Evolutionary conservation across 2,888 invertebrate species (phyloP).

Genomic region (Agriopis aurantiaria): DNA sequence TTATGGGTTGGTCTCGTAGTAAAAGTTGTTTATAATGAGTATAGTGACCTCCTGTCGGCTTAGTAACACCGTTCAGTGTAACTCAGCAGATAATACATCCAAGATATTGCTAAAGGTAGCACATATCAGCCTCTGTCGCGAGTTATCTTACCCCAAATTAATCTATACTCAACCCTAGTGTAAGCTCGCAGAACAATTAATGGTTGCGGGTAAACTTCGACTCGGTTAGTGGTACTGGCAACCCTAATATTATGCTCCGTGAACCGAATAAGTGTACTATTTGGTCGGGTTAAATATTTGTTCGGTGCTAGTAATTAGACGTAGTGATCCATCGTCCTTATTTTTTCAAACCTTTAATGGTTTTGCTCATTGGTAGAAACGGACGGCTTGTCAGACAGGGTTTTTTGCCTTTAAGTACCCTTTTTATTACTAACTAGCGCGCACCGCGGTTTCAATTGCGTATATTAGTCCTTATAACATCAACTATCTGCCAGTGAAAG

Average conservation of each 20-base stretch:
- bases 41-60: too few relatives aligned
- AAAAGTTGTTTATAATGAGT: too few relatives aligned
- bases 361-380: background rate
- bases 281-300: conserved; percentile 43
- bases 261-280: conserved; percentile 38
- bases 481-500: too few relatives aligned
- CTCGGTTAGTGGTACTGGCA: conserved; percentile 32
- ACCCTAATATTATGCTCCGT: conserved; percentile 44
- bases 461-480: too few relatives aligned
- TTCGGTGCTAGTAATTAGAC: conserved; percentile 41
- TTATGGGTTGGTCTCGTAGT: too few relatives aligned
- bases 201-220: conserved; percentile 53
- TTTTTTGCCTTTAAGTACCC: background rate
- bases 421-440: background rate
- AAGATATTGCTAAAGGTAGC: conserved; percentile 14
- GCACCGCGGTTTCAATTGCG: too few relatives aligned
- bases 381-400: background rate
- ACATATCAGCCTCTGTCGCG: conserved; percentile 27
- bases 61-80: too few relatives aligned
- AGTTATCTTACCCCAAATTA: conserved; percentile 54
- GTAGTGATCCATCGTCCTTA: conserved; percentile 23
- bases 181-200: conserved; percentile 56
- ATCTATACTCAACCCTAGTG: conserved; percentile 51
- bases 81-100: background rate
- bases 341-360: conserved; percentile 18